Percentiles rank a stretch among this genome's conserved stretches.
Evolutionary conservation across 2,888 invertebrate genomes (phyloP).

Genomic region (Cheilosia soror): DNA sequence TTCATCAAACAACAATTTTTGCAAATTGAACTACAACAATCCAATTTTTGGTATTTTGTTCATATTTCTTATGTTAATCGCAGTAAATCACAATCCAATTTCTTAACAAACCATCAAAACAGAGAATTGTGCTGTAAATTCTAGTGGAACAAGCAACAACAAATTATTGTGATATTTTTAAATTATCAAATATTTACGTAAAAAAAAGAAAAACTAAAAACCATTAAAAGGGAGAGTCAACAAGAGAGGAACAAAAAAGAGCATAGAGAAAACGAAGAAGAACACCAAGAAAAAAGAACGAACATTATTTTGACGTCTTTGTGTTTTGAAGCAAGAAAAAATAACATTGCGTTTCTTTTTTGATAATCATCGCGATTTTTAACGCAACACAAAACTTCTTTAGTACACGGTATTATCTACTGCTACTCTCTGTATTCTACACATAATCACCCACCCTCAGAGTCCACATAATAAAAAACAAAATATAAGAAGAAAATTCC

Average conservation of each 20-base stretch:
- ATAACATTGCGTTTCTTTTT: conserved; percentile 37
- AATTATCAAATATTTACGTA: conserved; percentile 65
- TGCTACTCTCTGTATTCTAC: not conserved
- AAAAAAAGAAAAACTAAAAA: conserved; percentile 43
- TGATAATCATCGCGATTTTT: conserved; percentile 39
- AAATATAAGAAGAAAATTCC: not conserved
- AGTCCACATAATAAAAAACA: not conserved
- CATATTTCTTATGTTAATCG: conserved; percentile 1
- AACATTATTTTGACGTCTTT: conserved; percentile 71
- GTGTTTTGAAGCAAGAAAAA: conserved; percentile 57
- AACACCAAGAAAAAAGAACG: conserved; percentile 30
- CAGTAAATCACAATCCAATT: not conserved
- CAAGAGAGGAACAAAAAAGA: conserved; percentile 20
- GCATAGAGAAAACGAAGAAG: conserved; percentile 17
- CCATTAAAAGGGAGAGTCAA: conserved; percentile 16
- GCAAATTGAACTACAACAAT: conserved; percentile 38
- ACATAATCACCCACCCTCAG: not conserved
- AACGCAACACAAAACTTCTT: not conserved
- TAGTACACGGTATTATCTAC: conserved; percentile 5
- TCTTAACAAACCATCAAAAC: conserved; percentile 1
- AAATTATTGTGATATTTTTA: conserved; percentile 64
- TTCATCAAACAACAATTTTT: conserved; percentile 54
- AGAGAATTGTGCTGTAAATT: conserved; percentile 12
- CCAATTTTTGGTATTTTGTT: conserved; percentile 12
- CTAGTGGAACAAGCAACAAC: conserved; percentile 29